Conservation (phyloP, 2,797 vertebrate species). For the Loriculus beryllinus region DNA sequence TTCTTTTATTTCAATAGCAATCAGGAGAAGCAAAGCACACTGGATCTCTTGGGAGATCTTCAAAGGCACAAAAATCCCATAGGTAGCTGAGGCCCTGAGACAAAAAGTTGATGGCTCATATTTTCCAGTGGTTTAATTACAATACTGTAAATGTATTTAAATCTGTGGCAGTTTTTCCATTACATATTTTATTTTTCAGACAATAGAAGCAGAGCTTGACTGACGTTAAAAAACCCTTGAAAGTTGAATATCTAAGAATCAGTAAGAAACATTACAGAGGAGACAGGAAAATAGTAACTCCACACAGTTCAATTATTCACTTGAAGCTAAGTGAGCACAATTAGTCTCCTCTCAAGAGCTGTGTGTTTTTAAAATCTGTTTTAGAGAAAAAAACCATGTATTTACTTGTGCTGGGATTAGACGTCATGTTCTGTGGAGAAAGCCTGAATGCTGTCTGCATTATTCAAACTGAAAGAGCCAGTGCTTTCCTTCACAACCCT, state of each 20-base stretch:
- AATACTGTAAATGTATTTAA: not conserved
- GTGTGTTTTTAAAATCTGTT: not conserved
- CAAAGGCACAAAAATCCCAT: not conserved
- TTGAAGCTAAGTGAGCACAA: constrained; percentile 16
- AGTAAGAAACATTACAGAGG: not conserved
- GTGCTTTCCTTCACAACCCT: not conserved
- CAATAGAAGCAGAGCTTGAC: not conserved
- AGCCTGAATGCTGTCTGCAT: not conserved
- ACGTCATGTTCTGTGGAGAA: not conserved
- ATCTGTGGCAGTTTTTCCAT: not conserved
- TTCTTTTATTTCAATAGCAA: not conserved
- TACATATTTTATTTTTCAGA: constrained; percentile 6
- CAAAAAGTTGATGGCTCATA: not conserved
- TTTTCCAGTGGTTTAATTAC: not conserved
- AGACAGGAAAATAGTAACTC: constrained; percentile 22
- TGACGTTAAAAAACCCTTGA: not conserved
- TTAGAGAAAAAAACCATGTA: not conserved
- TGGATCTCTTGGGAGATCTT: not conserved
- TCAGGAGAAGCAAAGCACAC: not conserved
- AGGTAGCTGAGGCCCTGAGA: not conserved
- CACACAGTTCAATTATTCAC: constrained; percentile 22
- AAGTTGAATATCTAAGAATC: not conserved
- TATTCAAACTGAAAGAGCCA: not conserved
- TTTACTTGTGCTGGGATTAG: constrained; percentile 1
- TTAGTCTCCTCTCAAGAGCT: constrained; percentile 10